Conservation (phyloP, 2,113 vertebrate genomes). For the Podilymbus podiceps region DNA sequence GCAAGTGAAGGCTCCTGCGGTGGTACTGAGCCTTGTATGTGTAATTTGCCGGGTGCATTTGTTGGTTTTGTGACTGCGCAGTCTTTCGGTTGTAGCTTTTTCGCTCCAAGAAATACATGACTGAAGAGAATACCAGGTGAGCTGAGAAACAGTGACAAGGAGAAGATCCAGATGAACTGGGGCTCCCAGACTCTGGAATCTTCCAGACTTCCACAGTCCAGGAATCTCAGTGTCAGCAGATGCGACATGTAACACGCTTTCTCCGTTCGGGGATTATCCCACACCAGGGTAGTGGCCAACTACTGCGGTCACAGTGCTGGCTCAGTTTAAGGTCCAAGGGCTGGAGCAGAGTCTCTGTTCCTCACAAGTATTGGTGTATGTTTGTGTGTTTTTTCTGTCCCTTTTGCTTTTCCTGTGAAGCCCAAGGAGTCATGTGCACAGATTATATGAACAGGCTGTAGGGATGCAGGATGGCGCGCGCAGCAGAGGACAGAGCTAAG, state of each 20-base stretch:
- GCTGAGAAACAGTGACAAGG: background rate
- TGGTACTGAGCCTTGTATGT: background rate
- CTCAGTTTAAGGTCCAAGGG: too few species aligned
- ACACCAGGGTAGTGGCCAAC: background rate
- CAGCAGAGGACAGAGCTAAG: background rate
- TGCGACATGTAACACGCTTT: accelerated
- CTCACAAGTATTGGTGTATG: background rate
- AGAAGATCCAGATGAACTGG: background rate
- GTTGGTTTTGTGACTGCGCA: background rate
- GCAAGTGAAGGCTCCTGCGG: background rate
- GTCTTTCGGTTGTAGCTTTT: background rate
- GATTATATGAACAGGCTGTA: background rate
- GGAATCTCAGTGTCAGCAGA: background rate
- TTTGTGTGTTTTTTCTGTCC: background rate
- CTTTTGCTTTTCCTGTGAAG: background rate
- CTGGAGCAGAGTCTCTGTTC: background rate
- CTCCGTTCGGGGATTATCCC: background rate
- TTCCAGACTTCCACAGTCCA: background rate
- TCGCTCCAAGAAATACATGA: accelerated
- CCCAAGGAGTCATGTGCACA: background rate
- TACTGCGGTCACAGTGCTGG: background rate
- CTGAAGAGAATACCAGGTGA: background rate
- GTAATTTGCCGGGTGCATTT: background rate
- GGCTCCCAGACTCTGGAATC: background rate
- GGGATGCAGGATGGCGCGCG: background rate